Percentiles rank a stretch among this genome's conserved stretches.
These are phyloP conservation scores for Labroides dimidiatus DNA, from an alignment of 2,797 vertebrate genomes.

Conservation along the genomic window DNA sequence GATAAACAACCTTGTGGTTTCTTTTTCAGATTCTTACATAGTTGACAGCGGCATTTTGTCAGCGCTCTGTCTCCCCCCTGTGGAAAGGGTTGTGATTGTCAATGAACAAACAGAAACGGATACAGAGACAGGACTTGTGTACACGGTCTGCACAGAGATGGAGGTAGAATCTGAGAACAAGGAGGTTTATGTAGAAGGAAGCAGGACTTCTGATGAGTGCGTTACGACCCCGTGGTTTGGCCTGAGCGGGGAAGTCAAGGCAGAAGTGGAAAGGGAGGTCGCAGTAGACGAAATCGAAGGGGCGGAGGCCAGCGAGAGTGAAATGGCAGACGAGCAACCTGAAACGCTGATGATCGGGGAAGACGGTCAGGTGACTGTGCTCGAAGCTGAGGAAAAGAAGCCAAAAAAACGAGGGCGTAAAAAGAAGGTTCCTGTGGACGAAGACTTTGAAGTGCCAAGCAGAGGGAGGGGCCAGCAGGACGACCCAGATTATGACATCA, in stretches of 20 bases:
- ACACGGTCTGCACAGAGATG: slow-evolving; percentile 78
- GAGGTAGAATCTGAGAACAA: slow-evolving; percentile 77
- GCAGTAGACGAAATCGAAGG: slow-evolving; percentile 29
- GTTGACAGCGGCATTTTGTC: slow-evolving; percentile 77
- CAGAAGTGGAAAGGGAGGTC: slow-evolving; percentile 54
- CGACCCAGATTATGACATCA: slow-evolving; percentile 37
- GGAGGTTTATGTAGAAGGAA: slow-evolving; percentile 54
- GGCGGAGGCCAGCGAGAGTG: slow-evolving; percentile 33
- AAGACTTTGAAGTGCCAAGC: slow-evolving; percentile 51
- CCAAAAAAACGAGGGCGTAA: slow-evolving; percentile 60
- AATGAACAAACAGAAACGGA: slow-evolving; percentile 60
- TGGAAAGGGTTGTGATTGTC: slow-evolving; percentile 73
- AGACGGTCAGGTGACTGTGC: slow-evolving; percentile 71
- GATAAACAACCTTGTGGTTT: not conserved
- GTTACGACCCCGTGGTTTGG: slow-evolving; percentile 67
- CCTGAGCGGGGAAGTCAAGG: slow-evolving; percentile 55
- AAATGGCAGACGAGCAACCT: slow-evolving; percentile 43
- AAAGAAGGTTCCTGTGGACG: slow-evolving; percentile 58
- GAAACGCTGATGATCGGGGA: slow-evolving; percentile 73
- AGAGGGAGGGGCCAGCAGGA: not conserved
- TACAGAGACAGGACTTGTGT: slow-evolving; percentile 61
- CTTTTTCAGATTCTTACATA: slow-evolving; percentile 64
- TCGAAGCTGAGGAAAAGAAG: slow-evolving; percentile 58
- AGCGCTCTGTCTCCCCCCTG: slow-evolving; percentile 70
- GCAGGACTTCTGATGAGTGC: slow-evolving; percentile 18